Percentiles rank a stretch among this genome's conserved stretches.
These are phyloP conservation scores for Xestia c-nigrum DNA, from an alignment of 2,888 invertebrate genomes.

Conservation along the genomic window DNA sequence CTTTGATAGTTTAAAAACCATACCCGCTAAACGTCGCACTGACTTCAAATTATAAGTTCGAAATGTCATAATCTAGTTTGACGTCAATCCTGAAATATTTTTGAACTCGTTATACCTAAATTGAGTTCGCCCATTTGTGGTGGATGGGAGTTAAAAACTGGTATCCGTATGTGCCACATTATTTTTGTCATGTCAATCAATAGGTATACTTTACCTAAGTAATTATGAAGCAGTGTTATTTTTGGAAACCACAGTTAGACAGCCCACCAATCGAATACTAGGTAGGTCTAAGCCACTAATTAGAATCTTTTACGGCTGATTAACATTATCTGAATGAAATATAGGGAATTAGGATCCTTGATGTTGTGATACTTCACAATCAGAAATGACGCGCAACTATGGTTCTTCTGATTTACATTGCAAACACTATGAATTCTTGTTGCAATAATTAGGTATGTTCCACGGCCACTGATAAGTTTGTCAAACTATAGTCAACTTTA, in stretches of 20 bases:
- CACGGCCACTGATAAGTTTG: not conserved
- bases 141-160: not conserved
- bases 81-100: slow-evolving; percentile 19
- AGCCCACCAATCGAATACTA: not conserved
- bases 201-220: too few species aligned
- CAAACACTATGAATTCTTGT: not conserved
- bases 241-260: not conserved
- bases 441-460: not conserved
- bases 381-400: not conserved
- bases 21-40: slow-evolving; percentile 8
- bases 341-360: not conserved
- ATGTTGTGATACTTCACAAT: not conserved
- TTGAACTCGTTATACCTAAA: not conserved
- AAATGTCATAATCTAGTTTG: slow-evolving; percentile 11
- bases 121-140: not conserved
- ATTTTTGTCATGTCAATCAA: not conserved
- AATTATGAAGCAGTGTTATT: not conserved
- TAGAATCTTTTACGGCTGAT: not conserved
- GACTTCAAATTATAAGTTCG: slow-evolving; percentile 8
- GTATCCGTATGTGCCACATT: not conserved
- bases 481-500: not conserved
- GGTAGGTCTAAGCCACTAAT: not conserved
- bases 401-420: not conserved
- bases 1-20: slow-evolving; percentile 7
- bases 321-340: not conserved